Evolutionary conservation across 2,888 invertebrate genomes (phyloP), one percentile per base, ranked within the genome.

Genomic region (Tipula confusa): DNA sequence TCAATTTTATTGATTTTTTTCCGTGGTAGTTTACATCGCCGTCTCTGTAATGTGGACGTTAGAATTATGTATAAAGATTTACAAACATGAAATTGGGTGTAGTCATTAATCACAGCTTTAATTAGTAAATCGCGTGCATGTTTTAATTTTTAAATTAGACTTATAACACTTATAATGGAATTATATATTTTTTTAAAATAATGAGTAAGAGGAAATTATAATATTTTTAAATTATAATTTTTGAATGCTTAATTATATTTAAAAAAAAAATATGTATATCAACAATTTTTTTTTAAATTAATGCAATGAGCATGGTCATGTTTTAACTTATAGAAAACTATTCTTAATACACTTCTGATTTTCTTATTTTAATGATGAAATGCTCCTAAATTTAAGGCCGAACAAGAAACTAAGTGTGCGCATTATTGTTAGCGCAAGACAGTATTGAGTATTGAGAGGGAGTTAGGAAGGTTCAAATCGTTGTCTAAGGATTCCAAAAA

Each of bases 111-210:
- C 64, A 64, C 64, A 24, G 64, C 11, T 64, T 18, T 64, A 64
- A 64, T 64, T 64, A 64, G 64, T 64, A 64, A 64, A 64, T 64
- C 64, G 64, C 64, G 64, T 64, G 64, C 9, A 64, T n/a, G 43
- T 38, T 38, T 38, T 38, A 11, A 11, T 13, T 11, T 36, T 9
- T 43, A 15, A 15, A 43, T 43, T 43, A 43, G 43, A 43, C 15
- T 43, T 64, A 24, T 24, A 64, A 64, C 64, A 64, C 24, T 18
- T 64, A 43, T 2, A 15, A 43, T 1, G 15, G 9, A 24, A 64
- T 24, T 24, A 9, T n/a, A n/a, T n/a, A n/a, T 64, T 18, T 64
- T 7, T 64, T 24, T 48, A 24, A 48, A 48, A 24, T 24, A 64
- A 9, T n/a, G n/a, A n/a, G n/a, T n/a, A n/a, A n/a, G n/a, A 64